phyloP scores from a whole-genome alignment of 2,888 invertebrate genomes.

The Byasa hedistus region DNA sequence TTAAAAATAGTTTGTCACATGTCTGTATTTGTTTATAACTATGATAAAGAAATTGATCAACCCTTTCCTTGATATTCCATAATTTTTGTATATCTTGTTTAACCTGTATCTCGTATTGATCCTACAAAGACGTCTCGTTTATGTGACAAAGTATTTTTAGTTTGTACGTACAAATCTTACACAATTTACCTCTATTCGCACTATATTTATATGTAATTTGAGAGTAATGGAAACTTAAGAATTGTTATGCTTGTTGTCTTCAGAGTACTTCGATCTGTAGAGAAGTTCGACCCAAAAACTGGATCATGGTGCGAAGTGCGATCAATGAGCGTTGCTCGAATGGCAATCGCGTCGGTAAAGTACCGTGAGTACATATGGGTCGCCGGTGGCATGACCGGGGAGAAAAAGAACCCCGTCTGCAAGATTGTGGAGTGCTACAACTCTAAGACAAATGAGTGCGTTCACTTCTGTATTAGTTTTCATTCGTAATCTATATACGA shows the following conservation, averaged over 20 bases:
- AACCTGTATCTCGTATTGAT: too few relatives aligned
- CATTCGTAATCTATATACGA: neutral
- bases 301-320: slow-evolving; percentile 81
- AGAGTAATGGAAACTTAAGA: too few relatives aligned
- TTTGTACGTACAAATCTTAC: too few relatives aligned
- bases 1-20: too few relatives aligned
- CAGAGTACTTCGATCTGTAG: slow-evolving; percentile 82
- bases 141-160: too few relatives aligned
- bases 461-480: slow-evolving; percentile 2
- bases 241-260: slow-evolving; percentile 1
- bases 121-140: too few relatives aligned
- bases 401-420: slow-evolving; percentile 77
- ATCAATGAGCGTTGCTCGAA: slow-evolving; percentile 79
- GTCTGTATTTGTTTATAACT: too few relatives aligned
- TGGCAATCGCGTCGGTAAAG: slow-evolving; percentile 82
- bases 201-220: too few relatives aligned
- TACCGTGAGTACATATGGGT: slow-evolving; percentile 85
- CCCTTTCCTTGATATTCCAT: too few relatives aligned
- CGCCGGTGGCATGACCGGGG: slow-evolving; percentile 84
- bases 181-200: too few relatives aligned
- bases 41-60: too few relatives aligned
- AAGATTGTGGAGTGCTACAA: slow-evolving; percentile 83
- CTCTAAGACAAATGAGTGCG: slow-evolving; percentile 80
- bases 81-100: too few relatives aligned
- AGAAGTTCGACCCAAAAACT: slow-evolving; percentile 79